phyloP scores from a whole-genome alignment of 2,888 invertebrate species.

The Blera fallax region DNA sequence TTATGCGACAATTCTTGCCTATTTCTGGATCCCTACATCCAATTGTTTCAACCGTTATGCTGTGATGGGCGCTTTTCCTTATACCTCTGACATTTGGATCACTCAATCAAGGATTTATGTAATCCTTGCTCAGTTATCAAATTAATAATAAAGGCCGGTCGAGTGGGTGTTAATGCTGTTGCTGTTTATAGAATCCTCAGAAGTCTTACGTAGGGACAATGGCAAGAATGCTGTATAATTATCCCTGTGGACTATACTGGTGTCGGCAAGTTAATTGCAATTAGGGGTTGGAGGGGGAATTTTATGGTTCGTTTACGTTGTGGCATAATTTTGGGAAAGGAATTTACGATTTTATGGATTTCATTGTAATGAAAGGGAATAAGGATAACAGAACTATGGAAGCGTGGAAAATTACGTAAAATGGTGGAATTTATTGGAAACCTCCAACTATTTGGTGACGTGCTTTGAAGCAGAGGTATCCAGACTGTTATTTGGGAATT shows the following conservation, averaged over 20 bases:
- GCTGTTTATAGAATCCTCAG: background rate
- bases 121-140: background rate
- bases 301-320: constrained; percentile 18
- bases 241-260: background rate
- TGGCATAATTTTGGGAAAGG: background rate
- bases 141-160: background rate
- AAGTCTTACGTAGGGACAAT: background rate
- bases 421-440: background rate
- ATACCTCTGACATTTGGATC: background rate
- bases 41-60: background rate
- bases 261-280: constrained; percentile 2
- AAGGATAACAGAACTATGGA: background rate
- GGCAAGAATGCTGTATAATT: background rate
- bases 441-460: constrained; percentile 19
- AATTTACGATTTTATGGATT: constrained; percentile 17
- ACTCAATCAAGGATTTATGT: background rate
- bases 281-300: background rate
- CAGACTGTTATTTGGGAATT: background rate
- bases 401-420: background rate
- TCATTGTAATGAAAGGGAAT: background rate
- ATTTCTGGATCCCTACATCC: background rate
- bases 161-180: constrained; percentile 1
- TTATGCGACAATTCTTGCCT: background rate
- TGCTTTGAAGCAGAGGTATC: background rate
- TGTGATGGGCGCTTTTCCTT: background rate